phyloP scores from a whole-genome alignment of 2,888 invertebrate species.

The Drosophila pullipes region DNA sequence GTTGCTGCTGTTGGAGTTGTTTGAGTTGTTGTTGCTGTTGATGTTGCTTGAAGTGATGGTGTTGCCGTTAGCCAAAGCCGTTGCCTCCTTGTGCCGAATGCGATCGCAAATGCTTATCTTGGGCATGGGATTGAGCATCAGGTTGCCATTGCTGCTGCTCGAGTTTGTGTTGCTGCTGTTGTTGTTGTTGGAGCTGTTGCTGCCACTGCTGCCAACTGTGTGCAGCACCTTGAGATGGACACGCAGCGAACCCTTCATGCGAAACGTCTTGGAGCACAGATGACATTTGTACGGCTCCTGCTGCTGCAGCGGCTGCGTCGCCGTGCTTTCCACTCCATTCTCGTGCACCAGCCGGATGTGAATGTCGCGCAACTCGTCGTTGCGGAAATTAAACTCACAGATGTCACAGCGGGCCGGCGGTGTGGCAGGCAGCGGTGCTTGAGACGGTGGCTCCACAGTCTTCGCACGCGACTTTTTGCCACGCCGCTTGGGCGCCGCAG shows the following conservation, averaged over 20 bases:
- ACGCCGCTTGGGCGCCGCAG: constrained; percentile 49
- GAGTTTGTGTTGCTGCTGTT: constrained; percentile 33
- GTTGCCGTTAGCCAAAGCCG: constrained; percentile 22
- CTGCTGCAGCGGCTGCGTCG: constrained; percentile 50
- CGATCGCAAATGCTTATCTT: constrained; percentile 83
- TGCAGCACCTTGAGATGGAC: constrained; percentile 93
- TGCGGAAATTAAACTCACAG: constrained; percentile 90
- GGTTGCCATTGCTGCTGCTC: constrained; percentile 29
- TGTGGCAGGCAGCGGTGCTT: constrained; percentile 13
- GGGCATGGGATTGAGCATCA: constrained; percentile 55
- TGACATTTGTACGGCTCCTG: constrained; percentile 87
- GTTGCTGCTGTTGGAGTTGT: constrained; percentile 7
- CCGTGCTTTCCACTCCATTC: constrained; percentile 49
- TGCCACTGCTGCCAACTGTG: constrained; percentile 79
- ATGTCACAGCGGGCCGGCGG: constrained; percentile 87
- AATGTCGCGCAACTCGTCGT: constrained; percentile 89
- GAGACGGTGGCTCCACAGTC: constrained; percentile 15
- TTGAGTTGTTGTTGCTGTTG: constrained; percentile 7
- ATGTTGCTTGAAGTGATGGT: neutral
- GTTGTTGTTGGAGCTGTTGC: constrained; percentile 43
- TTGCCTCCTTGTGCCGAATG: constrained; percentile 76
- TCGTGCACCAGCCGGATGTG: constrained; percentile 90
- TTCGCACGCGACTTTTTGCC: constrained; percentile 56
- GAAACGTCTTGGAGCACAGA: constrained; percentile 92
- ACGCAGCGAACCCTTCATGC: constrained; percentile 93